phyloP scores from a whole-genome alignment of 2,888 invertebrate species.

The Therioaphis trifolii region DNA sequence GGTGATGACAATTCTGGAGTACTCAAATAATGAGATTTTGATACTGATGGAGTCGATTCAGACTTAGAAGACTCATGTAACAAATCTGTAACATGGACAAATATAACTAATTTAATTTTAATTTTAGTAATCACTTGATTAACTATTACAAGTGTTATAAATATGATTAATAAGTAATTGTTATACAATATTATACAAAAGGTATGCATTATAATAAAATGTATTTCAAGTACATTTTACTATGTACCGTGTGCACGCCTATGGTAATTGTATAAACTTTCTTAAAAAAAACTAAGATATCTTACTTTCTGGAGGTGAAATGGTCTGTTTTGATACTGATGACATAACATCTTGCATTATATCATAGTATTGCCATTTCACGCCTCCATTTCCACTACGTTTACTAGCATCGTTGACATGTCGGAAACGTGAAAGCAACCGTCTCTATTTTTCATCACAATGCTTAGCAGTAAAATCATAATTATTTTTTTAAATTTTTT shows the following conservation, averaged over 20 bases:
- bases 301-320: constrained; percentile 24
- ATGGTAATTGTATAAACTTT: neutral
- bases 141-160: neutral
- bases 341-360: neutral
- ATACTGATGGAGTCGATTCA: no score
- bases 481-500: neutral
- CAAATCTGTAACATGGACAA: constrained; percentile 11
- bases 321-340: neutral
- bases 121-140: neutral
- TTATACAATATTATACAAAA: no score
- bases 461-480: neutral
- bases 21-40: neutral
- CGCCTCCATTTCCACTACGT: constrained; percentile 1
- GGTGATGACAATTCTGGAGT: no score
- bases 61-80: neutral
- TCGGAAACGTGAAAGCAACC: no score
- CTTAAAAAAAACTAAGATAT: neutral
- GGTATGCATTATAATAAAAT: neutral
- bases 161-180: neutral
- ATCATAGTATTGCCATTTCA: neutral
- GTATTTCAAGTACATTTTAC: neutral
- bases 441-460: constrained; percentile 5
- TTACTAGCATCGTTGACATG: neutral
- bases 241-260: neutral
- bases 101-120: neutral